A percentile compares a stretch with the other conserved stretches of the same genome.
These are phyloP conservation scores for Cerastis rubricosa DNA, from an alignment of 2,888 invertebrate species.

Conservation along the genomic window DNA sequence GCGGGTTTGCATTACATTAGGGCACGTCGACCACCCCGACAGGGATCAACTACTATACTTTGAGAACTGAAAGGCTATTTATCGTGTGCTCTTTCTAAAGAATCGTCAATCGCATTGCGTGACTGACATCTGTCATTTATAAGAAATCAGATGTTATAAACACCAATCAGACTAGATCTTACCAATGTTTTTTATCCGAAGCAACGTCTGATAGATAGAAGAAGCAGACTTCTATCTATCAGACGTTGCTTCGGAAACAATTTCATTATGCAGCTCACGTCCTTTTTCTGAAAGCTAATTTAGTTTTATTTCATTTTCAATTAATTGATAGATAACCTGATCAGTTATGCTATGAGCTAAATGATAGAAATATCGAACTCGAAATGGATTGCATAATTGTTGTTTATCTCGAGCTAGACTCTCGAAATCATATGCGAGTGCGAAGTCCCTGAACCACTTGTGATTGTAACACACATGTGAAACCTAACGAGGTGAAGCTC, in stretches of 20 bases:
- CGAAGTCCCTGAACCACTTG: conserved; percentile 53
- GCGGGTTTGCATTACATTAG: conserved; percentile 84
- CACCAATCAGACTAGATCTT: conserved; percentile 67
- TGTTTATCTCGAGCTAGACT: conserved; percentile 34
- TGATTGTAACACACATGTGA: conserved; percentile 31
- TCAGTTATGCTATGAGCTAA: conserved; percentile 27
- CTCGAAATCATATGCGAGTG: conserved; percentile 33
- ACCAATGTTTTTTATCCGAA: conserved; percentile 47
- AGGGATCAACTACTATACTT: conserved; percentile 73
- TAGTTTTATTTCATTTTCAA: conserved; percentile 33
- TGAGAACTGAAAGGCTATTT: conserved; percentile 78
- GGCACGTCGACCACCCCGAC: conserved; percentile 82
- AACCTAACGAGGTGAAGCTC: conserved; percentile 27
- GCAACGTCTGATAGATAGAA: conserved; percentile 47
- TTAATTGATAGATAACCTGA: conserved; percentile 35
- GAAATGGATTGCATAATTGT: conserved; percentile 41
- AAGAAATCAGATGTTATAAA: conserved; percentile 75
- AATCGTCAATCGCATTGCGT: conserved; percentile 68
- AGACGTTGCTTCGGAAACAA: neutral
- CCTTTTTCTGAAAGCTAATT: conserved; percentile 23
- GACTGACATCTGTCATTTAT: conserved; percentile 78
- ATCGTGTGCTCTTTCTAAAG: conserved; percentile 75
- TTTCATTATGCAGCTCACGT: conserved; percentile 40
- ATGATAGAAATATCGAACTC: conserved; percentile 12
- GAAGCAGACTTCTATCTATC: neutral